Conservation (phyloP, 30 jellyfish, hydroid and myxozoan species). For the Aurelia sp. region DNA sequence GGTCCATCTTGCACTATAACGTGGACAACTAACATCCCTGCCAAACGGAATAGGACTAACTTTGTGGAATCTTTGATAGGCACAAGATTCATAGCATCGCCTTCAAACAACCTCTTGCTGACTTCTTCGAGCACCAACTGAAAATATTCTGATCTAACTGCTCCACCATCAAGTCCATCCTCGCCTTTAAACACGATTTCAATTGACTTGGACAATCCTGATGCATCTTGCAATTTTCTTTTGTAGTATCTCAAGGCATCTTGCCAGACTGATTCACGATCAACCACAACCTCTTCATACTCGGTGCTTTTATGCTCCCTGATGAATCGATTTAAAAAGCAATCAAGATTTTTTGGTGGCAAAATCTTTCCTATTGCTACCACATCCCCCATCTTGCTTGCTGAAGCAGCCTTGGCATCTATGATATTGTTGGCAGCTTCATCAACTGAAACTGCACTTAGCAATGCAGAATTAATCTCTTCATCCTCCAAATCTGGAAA, state of each 20-base stretch:
- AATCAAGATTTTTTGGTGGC: not conserved
- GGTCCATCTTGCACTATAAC: not conserved
- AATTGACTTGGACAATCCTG: not conserved
- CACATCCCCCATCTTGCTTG: not conserved
- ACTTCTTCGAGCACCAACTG: slow-evolving; percentile 2
- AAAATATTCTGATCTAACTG: slow-evolving; percentile 17
- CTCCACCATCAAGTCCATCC: slow-evolving; percentile 37
- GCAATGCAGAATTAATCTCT: not conserved
- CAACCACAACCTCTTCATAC: slow-evolving; percentile 1
- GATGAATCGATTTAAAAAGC: not conserved
- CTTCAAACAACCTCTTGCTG: slow-evolving; percentile 22
- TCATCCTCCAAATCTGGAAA: not conserved
- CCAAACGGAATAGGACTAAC: not conserved
- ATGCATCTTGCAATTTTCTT: not conserved
- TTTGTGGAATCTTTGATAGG: slow-evolving; percentile 18
- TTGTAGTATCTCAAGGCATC: slow-evolving; percentile 14
- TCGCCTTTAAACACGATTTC: slow-evolving; percentile 12
- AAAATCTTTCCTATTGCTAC: not conserved
- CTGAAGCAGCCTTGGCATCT: not conserved
- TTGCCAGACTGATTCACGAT: slow-evolving; percentile 21
- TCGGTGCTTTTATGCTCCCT: not conserved
- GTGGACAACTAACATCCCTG: not conserved
- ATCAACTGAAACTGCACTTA: not conserved
- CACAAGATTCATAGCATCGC: slow-evolving; percentile 1
- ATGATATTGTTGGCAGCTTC: not conserved